Conservation (phyloP, 2,888 invertebrate species). For the Drosophila sordidapex region DNA sequence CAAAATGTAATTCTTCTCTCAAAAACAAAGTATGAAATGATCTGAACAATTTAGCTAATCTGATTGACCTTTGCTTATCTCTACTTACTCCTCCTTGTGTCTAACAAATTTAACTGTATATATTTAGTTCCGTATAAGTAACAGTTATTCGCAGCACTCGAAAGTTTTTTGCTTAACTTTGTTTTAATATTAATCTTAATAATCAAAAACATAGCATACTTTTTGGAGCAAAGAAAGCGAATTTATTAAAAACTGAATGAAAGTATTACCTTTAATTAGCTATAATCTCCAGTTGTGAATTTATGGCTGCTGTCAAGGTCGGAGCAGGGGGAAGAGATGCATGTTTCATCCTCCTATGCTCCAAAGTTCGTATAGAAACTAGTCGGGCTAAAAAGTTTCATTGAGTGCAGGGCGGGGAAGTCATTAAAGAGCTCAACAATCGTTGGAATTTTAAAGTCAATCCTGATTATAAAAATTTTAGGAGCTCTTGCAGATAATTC, state of each 20-base stretch:
- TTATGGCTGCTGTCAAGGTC: not conserved
- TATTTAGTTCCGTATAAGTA: not conserved
- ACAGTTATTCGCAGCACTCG: not conserved
- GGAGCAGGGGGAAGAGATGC: accelerated
- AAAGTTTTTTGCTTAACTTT: not conserved
- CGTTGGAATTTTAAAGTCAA: no score
- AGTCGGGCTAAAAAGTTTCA: not conserved
- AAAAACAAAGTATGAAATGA: not conserved
- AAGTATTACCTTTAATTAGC: not conserved
- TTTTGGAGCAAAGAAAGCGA: not conserved
- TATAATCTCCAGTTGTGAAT: not conserved
- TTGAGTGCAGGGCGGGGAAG: not conserved
- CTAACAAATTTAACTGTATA: not conserved
- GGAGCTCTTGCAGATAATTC: not conserved
- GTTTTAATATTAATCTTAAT: not conserved
- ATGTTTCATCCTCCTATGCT: accelerated
- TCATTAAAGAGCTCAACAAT: not conserved
- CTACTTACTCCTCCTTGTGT: not conserved
- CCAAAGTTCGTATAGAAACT: not conserved
- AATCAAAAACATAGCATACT: constrained; percentile 8
- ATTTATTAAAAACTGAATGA: not conserved
- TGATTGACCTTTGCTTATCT: not conserved
- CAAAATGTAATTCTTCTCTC: not conserved
- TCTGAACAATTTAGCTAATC: not conserved
- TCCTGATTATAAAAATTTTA: not conserved